Evolutionary conservation across 2,888 invertebrate species (phyloP), one percentile per base, ranked within the genome.

Genomic region (Tenthredo amoena): DNA sequence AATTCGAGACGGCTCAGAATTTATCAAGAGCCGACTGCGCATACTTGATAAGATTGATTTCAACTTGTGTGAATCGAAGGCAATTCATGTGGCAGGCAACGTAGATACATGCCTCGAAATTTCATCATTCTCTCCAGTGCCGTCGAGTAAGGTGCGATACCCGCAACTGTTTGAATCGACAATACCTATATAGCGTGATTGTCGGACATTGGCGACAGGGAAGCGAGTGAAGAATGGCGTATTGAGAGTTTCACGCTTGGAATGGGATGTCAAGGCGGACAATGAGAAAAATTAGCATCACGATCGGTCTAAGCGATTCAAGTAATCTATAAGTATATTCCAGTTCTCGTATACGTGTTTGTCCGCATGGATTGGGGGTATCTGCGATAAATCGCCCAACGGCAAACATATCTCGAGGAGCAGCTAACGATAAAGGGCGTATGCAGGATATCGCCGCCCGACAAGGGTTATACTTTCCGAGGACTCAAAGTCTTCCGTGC

Each of bases 1-100:
- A n/a, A n/a, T n/a, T 76, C 31, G 76, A 47, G 76, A 77, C 31
- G 40, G 50, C 77, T 26, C 50, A 62, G n/a, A 21, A 58, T 58
- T 58, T 58, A 81, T 37, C 79, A 21, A 40, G 79, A 50, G 58
- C 37, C 50, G 79, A 81, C 79, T 50, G 34, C 40, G 58, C 62
- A 62, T 21, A 50, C 12, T 26, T 40, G 79, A 79, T 79, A 79
- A 79, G 58, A 79, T 40, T 62, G 40, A 50, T 55, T 40, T n/a
- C 58, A 21, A 55, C 58, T 40, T 58, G 79, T 31, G 58, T 77
- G 31, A 77, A 50, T 55, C 55, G 34, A 77, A 31, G 34, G 77
- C 31, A 79, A 58, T 58, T 55, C 55, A 79, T 37, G 79, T 58
- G 76, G 50, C 50, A 50, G 34, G 18, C 76, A 50, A n/a, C 21